These are phyloP conservation scores for Cercocebus atys DNA, from an alignment of 2,113 vertebrate species.

Conservation along the genomic window DNA sequence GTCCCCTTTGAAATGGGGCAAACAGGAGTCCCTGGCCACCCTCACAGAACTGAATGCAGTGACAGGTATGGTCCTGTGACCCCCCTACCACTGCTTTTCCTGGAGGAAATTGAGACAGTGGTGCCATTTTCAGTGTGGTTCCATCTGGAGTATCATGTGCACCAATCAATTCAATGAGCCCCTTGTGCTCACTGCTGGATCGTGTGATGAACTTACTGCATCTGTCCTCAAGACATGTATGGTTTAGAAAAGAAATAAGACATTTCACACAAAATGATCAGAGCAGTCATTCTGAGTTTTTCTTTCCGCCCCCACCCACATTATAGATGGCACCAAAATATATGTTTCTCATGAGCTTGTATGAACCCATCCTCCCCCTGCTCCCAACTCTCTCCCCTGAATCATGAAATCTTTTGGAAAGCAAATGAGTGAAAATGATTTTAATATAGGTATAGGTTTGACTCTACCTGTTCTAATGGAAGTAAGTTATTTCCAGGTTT, in stretches of 20 bases:
- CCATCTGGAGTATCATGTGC: fast-evolving
- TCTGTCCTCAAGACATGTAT: background rate
- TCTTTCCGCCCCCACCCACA: background rate
- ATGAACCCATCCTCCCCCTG: background rate
- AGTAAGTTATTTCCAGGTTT: background rate
- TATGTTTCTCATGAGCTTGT: fast-evolving
- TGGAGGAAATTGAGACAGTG: background rate
- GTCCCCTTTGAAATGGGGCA: background rate
- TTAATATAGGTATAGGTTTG: background rate
- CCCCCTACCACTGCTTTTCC: background rate
- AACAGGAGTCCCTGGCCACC: background rate
- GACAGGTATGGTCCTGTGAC: background rate
- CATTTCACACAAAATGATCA: background rate
- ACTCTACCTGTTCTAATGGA: background rate
- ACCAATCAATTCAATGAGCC: background rate
- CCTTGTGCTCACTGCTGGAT: background rate
- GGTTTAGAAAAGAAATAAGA: background rate
- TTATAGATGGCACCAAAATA: background rate
- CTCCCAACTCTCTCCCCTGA: background rate
- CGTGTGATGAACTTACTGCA: no score
- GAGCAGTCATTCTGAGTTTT: background rate
- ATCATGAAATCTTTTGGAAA: background rate
- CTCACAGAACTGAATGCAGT: background rate
- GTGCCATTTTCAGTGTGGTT: background rate
- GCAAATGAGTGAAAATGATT: background rate